Base-by-base conservation (phyloP, 2,113 vertebrate species). In the Cynopterus brachyotis region DNA sequence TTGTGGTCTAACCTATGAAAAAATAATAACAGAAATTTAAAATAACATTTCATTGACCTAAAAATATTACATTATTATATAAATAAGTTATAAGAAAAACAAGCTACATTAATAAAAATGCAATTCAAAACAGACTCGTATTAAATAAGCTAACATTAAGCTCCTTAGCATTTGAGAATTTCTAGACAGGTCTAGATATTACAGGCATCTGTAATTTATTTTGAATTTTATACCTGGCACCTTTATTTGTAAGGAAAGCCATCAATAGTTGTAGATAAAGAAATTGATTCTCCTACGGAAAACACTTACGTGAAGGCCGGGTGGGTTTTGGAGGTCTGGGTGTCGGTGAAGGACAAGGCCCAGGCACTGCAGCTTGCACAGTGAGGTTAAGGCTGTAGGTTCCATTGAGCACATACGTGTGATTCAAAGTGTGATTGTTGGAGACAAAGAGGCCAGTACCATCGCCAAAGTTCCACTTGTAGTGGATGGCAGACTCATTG, bases 391-490 rank as follows among this genome's bases (percentile, higher is more conserved):
- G 97, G 15, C 96, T 98, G 98, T 99, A 99, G 83, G 97, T 99
- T 92, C 99, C 99, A 81, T 98, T 98, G 6, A 96, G 92, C 53
- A 98, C 97, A 42, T 99, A 99, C 4, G 98, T 98, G 97, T 99
- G 99, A 55, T 98, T 98, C 64, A 98, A 98, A 94, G 98, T 97
- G 6, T 98, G 96, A 66, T 98, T 98, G 11, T 98, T 99, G 17
- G 98, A 99, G 80, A 99, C 98, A 98, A 99, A 98, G 62, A 99
- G 98, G 5, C 98, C 98, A 57, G 98, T 99, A 64, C 99, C 99
- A 24, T 99, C 99, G 42, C 98, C 98, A 0, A 99, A 99, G 95
- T 99, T 98, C 99, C 99, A 99, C 85, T 98, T 99, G 98, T 99
- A 99, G 96, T 98, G 98, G 50, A 99, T 97, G 45, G 98, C 96